Percentiles rank a stretch among this genome's conserved stretches.
Conservation (phyloP, 2,888 invertebrate species). For the Drosophila ustulata region DNA sequence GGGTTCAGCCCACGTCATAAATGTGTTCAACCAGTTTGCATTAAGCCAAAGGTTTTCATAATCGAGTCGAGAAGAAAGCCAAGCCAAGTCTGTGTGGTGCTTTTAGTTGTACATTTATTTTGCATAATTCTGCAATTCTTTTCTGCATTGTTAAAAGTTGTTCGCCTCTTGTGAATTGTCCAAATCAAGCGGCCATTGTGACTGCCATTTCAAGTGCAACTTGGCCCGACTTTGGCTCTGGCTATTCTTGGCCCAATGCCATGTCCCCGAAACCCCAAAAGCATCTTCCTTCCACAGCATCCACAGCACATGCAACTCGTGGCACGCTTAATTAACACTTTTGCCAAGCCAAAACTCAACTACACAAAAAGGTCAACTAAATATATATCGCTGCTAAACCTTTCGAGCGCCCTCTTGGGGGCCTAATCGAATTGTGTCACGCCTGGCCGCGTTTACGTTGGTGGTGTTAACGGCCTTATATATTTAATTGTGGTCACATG, state of each 20-base stretch:
- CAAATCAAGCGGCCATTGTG: constrained; percentile 22
- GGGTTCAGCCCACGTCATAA: constrained; percentile 20
- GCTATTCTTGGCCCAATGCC: constrained; percentile 33
- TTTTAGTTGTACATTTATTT: background rate
- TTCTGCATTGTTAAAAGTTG: constrained; percentile 18
- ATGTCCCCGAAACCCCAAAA: constrained; percentile 9
- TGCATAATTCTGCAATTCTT: constrained; percentile 4
- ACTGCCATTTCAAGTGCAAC: constrained; percentile 27
- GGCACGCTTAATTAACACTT: constrained; percentile 21
- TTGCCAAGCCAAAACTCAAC: background rate
- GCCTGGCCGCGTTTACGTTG: constrained; percentile 6
- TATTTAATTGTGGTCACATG: constrained; percentile 18
- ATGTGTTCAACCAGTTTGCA: constrained; percentile 13
- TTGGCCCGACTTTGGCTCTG: background rate
- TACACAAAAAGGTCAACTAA: constrained; percentile 36
- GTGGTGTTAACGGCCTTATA: constrained; percentile 18
- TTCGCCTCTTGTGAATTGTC: constrained; percentile 17
- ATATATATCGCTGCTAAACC: constrained; percentile 10
- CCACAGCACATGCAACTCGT: constrained; percentile 24
- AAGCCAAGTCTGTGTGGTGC: background rate
- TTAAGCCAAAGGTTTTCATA: background rate
- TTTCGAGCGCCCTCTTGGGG: background rate
- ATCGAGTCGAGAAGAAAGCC: background rate
- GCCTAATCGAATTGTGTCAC: constrained; percentile 17
- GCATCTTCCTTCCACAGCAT: background rate